Evolutionary conservation across 35 echinoderm and acorn worm genomes (phyloP).

Genomic region (Ptychodera flava): DNA sequence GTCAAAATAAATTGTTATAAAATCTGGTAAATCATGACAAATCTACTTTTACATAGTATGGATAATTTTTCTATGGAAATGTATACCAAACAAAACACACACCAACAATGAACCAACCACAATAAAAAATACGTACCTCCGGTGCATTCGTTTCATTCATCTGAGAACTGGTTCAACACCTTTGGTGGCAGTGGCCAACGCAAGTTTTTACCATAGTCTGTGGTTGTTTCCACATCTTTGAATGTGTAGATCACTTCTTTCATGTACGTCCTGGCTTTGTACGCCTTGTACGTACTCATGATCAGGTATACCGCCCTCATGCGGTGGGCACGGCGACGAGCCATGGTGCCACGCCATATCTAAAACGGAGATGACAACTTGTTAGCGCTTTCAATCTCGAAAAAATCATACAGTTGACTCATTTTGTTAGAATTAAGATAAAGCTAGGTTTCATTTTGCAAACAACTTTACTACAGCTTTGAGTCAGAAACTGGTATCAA

Average conservation of each 20-base stretch:
- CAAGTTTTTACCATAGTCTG: constrained; percentile 64
- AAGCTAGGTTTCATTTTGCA: too few species aligned
- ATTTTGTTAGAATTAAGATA: too few species aligned
- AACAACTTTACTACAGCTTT: too few species aligned
- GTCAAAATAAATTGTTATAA: too few species aligned
- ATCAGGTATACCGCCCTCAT: constrained; percentile 80
- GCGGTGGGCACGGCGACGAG: constrained; percentile 57
- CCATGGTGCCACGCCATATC: constrained; percentile 88
- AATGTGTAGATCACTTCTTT: constrained; percentile 63
- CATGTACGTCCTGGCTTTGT: constrained; percentile 57
- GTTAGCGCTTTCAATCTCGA: too few species aligned
- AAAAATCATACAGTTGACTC: too few species aligned
- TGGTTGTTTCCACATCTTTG: constrained; percentile 47
- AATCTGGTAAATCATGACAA: too few species aligned
- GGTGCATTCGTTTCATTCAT: constrained; percentile 58
- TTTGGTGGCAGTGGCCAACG: constrained; percentile 75
- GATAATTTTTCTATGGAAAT: too few species aligned
- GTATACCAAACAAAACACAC: too few species aligned
- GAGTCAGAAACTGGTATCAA: too few species aligned
- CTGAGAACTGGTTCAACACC: constrained; percentile 32
- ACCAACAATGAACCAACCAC: background rate
- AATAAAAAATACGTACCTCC: constrained; percentile 41
- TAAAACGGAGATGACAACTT: constrained; percentile 28
- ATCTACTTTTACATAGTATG: too few species aligned
- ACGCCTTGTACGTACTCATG: constrained; percentile 71